Evolutionary conservation across 2,797 vertebrate species (phyloP), one percentile per base, ranked within the genome.

Genomic region (Propithecus perrieri): DNA sequence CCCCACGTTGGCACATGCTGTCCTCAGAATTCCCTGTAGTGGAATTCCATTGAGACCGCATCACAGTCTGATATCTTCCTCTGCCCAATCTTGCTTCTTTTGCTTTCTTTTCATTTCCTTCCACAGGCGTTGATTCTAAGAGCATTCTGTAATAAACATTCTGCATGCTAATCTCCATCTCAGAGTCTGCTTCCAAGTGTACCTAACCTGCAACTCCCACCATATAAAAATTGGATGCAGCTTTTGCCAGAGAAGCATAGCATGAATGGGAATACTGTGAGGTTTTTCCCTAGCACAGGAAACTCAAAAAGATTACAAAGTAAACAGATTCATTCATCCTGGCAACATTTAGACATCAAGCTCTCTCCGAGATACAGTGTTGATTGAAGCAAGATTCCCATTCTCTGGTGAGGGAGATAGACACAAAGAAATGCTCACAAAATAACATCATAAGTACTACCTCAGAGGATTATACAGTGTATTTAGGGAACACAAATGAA

Each of bases 311-410:
- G 53, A 55, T 74, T 50, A 41, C 71, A 48, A 72, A 84, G 50
- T 74, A 80, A 91, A 91, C 53, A 86, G 50, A 72, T 75, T 35
- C 46, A 55, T 93, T 94, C 63, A 65, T 89, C 78, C 59, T 84
- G 75, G 74, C 67, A 80, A 75, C 83, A 74, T 33, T 94, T 69
- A 57, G 24, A 76, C 59, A 57, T n/a, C 43, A 28, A 93, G 15
- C 17, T 35, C 63, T 41, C 89, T 28, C 14, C 79, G 41, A 46
- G 35, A 55, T 38, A 35, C 24, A 80, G 75, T 14, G 33, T 72
- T 83, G 69, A 83, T 71, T 83, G 86, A 93, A 78, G 20, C 14
- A 71, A 46, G 43, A 72, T 48, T 65, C n/a, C 35, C 81, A 57
- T 46, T 59, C 86, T 94, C 57, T 85, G 26, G 1, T 75, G 85